A percentile compares a stretch with the other conserved stretches of the same genome.
phyloP scores from a whole-genome alignment of 2,113 vertebrate species.

The Heliornis fulica region DNA sequence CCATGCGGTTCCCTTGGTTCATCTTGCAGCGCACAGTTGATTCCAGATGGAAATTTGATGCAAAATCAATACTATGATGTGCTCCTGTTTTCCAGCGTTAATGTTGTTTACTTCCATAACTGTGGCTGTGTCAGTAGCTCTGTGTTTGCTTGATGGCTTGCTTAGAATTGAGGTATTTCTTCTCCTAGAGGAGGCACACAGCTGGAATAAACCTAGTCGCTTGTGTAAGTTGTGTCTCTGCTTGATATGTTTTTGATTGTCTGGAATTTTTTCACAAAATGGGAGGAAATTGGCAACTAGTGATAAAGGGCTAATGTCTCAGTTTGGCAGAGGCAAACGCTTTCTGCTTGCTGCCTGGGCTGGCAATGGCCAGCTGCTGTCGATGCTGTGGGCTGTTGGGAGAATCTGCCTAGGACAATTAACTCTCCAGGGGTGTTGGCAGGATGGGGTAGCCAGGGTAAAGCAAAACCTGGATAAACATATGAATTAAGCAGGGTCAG shows the following conservation, averaged over 20 bases:
- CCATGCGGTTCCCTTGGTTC: not conserved
- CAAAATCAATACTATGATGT: not conserved
- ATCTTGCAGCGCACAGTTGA: not conserved
- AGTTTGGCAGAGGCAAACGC: not conserved
- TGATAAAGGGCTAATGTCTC: not conserved
- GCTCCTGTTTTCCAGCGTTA: not conserved
- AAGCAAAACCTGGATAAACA: not conserved
- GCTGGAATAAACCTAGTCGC: not conserved
- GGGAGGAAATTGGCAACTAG: not conserved
- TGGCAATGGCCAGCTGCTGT: not conserved
- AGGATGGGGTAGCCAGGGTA: not conserved
- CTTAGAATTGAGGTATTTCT: not conserved
- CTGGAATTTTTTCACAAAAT: not conserved
- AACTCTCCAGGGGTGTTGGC: not conserved
- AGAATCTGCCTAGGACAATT: not conserved
- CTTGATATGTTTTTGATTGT: not conserved
- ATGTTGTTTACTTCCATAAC: not conserved
- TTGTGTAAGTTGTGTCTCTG: not conserved
- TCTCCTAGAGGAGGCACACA: not conserved
- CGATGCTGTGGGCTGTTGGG: accelerated
- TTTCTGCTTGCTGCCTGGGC: not conserved
- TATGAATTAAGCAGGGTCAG: not conserved
- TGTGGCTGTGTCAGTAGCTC: not conserved
- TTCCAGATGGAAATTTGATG: not conserved
- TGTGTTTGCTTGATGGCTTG: not conserved